Conservation (phyloP, 2,888 invertebrate genomes). For the Troides oblongomaculatus region DNA sequence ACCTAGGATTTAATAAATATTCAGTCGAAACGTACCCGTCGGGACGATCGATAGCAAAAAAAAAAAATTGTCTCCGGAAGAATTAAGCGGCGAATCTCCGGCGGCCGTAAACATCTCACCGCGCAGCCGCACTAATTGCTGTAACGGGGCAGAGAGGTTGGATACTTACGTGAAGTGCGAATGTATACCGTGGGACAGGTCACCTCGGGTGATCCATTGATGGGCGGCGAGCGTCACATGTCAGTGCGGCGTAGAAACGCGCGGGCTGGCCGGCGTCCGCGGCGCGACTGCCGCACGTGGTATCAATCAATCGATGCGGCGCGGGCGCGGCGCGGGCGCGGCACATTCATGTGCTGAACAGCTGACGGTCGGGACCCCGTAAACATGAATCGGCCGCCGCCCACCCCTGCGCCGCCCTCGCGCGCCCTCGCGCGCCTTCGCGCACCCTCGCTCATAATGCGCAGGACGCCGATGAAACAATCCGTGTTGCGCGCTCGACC, state of each 20-base stretch:
- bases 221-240: constrained; percentile 52
- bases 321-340: constrained; percentile 60
- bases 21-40: constrained; percentile 43
- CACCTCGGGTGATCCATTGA: constrained; percentile 72
- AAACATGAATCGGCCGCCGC: constrained; percentile 73
- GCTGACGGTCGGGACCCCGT: constrained; percentile 73
- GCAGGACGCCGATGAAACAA: constrained; percentile 34
- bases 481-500: constrained; percentile 27
- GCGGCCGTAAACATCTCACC: constrained; percentile 61
- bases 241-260: constrained; percentile 41
- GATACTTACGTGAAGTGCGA: constrained; percentile 25
- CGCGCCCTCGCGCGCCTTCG: constrained; percentile 35
- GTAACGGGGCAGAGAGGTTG: constrained; percentile 10
- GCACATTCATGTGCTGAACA: constrained; percentile 75
- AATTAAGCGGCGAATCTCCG: constrained; percentile 57
- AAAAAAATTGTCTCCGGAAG: constrained; percentile 47
- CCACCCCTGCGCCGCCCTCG: constrained; percentile 35
- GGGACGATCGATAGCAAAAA: constrained; percentile 57
- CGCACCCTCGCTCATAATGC: constrained; percentile 32
- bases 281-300: constrained; percentile 59
- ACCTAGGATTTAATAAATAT: constrained; percentile 62
- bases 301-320: constrained; percentile 73
- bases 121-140: constrained; percentile 56
- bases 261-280: constrained; percentile 64
- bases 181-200: constrained; percentile 49